Conservation (phyloP, 2,888 invertebrate genomes). For the Ornithoptera priamus region DNA sequence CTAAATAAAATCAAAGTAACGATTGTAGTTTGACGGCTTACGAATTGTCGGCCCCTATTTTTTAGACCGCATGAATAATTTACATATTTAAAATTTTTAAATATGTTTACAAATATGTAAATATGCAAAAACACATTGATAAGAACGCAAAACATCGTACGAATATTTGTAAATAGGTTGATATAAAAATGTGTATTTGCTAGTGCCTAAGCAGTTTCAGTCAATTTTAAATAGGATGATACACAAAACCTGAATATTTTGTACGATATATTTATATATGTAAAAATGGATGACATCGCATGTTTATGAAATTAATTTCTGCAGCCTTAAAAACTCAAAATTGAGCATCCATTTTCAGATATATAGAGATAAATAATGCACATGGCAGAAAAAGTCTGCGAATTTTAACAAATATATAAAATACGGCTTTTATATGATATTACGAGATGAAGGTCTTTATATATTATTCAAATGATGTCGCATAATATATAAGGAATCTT, state of each 20-base stretch:
- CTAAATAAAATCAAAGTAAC: background rate
- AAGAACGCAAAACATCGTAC: no score
- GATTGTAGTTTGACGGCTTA: no score
- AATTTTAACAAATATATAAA: background rate
- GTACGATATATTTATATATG: background rate
- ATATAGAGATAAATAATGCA: background rate
- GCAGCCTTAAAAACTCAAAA: no score
- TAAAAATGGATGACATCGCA: no score
- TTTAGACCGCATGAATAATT: no score
- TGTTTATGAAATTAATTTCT: no score
- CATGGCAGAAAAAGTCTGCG: background rate
- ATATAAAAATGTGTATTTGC: background rate
- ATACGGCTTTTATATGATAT: background rate
- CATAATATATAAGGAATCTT: background rate
- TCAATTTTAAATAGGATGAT: conserved; percentile 1
- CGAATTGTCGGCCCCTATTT: no score
- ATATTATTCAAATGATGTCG: background rate
- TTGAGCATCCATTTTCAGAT: background rate
- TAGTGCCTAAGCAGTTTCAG: conserved; percentile 25
- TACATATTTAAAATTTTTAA: no score
- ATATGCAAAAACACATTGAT: no score
- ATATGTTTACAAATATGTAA: no score
- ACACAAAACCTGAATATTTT: background rate
- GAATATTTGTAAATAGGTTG: no score
- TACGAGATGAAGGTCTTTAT: background rate